phyloP scores from a whole-genome alignment of 2,888 invertebrate genomes.

The Acanthacorydalis orientalis region DNA sequence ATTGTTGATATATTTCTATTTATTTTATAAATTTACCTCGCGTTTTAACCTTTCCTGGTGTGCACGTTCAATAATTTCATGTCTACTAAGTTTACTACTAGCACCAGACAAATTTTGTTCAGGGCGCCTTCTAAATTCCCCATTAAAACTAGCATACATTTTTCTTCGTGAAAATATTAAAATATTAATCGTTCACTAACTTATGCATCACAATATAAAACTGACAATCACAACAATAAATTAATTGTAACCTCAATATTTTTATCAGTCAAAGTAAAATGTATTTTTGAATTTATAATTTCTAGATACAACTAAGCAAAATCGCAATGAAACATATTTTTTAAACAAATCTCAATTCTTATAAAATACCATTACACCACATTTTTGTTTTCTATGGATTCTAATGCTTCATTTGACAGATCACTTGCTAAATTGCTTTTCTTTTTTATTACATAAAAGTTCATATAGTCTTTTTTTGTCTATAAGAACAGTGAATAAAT shows the following conservation, averaged over 20 bases:
- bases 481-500: too few relatives aligned
- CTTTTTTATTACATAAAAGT: too few relatives aligned
- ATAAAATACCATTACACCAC: too few relatives aligned
- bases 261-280: not conserved
- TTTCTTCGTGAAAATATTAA: slow-evolving; percentile 12
- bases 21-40: slow-evolving; percentile 37
- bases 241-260: not conserved
- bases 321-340: too few relatives aligned
- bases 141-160: slow-evolving; percentile 62
- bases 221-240: not conserved
- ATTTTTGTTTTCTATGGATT: too few relatives aligned
- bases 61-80: slow-evolving; percentile 59
- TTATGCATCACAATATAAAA: too few relatives aligned
- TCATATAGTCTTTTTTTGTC: too few relatives aligned
- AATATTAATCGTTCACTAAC: not conserved
- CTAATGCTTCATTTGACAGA: too few relatives aligned
- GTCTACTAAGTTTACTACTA: slow-evolving; percentile 53
- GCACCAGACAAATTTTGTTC: slow-evolving; percentile 80
- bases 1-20: not conserved
- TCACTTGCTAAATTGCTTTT: too few relatives aligned
- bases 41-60: slow-evolving; percentile 75
- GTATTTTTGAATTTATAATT: not conserved
- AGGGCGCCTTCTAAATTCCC: slow-evolving; percentile 73
- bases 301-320: too few relatives aligned
- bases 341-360: too few relatives aligned